Conservation (phyloP, 2,797 vertebrate genomes). For the Sarcoramphus papa region DNA sequence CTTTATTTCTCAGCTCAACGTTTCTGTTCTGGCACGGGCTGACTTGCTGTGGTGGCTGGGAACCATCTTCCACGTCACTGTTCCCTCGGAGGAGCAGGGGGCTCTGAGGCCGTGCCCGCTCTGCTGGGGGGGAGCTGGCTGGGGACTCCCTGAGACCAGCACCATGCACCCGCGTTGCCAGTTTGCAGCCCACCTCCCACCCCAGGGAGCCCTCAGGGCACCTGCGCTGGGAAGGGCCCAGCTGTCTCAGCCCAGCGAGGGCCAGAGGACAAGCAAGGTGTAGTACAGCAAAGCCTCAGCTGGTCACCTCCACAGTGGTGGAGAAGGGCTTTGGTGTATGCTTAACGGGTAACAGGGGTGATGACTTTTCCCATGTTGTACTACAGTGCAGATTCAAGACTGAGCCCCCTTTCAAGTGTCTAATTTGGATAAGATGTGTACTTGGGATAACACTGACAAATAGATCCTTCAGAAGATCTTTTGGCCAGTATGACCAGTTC, state of each 20-base stretch:
- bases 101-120: rapidly evolving
- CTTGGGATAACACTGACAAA: background rate
- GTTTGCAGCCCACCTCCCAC: background rate
- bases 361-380: background rate
- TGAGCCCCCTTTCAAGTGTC: background rate
- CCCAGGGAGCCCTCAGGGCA: background rate
- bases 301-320: background rate
- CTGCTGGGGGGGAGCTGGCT: rapidly evolving
- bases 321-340: background rate
- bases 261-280: background rate
- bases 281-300: background rate
- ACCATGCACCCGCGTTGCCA: rapidly evolving
- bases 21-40: background rate
- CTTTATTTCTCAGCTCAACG: background rate
- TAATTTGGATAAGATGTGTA: background rate
- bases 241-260: background rate
- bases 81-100: background rate
- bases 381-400: background rate
- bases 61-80: background rate
- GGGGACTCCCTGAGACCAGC: too few relatives aligned
- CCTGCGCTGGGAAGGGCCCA: background rate
- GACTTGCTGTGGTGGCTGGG: background rate
- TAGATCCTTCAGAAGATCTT: background rate
- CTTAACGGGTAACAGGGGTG: rapidly evolving
- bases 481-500: background rate